Conservation (phyloP, 2,113 vertebrate genomes). For the Calypte anna region DNA sequence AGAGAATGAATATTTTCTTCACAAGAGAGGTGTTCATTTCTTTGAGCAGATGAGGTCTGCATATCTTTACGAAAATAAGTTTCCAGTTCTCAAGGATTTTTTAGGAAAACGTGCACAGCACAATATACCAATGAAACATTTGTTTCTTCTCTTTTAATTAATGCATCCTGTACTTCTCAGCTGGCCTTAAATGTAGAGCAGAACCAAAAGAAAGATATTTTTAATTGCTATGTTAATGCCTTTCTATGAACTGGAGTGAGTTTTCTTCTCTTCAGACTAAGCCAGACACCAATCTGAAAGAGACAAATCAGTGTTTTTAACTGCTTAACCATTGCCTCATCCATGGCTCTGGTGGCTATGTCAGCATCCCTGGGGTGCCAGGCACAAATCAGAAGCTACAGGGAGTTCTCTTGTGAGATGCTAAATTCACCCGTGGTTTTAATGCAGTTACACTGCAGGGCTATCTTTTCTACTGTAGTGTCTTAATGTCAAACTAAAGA, state of each 20-base stretch:
- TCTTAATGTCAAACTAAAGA: not conserved
- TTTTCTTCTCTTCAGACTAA: not conserved
- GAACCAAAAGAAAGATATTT: not conserved
- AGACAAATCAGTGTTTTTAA: not conserved
- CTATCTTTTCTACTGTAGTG: not conserved
- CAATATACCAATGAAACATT: not conserved
- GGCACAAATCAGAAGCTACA: not conserved
- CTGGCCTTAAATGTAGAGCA: not conserved
- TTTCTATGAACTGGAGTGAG: not conserved
- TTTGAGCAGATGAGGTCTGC: not conserved
- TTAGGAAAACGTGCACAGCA: not conserved
- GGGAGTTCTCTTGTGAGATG: not conserved
- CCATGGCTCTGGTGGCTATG: not conserved
- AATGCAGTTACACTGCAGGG: not conserved
- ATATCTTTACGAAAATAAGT: not conserved
- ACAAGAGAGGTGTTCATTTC: not conserved
- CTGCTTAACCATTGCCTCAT: not conserved
- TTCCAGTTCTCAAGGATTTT: not conserved
- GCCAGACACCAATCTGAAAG: not conserved
- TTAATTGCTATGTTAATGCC: not conserved
- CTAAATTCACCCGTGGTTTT: not conserved
- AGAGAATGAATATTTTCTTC: conserved; percentile 1
- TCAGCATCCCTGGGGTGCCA: too few species aligned
- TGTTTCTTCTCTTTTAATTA: not conserved
- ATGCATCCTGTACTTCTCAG: not conserved